Percentiles rank a stretch among this genome's conserved stretches.
Conservation (phyloP, 2,888 invertebrate species). For the Drosophila fungiperda region DNA sequence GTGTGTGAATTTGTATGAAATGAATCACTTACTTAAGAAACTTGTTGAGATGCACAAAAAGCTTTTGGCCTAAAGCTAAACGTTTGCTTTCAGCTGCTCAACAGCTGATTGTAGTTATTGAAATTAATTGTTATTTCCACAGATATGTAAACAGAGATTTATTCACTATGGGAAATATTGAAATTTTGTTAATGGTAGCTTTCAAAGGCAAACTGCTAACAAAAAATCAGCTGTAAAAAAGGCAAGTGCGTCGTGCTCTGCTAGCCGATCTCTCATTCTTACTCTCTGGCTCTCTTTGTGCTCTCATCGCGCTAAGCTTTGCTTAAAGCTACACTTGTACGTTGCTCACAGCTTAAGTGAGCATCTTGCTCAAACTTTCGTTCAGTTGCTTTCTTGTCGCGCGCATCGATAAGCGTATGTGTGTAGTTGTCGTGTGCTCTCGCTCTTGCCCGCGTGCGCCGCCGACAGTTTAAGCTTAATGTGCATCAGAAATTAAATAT, state of each 20-base stretch:
- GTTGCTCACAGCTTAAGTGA: constrained; percentile 43
- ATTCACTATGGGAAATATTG: background rate
- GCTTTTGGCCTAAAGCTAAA: constrained; percentile 42
- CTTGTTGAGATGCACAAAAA: constrained; percentile 16
- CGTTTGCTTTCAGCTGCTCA: constrained; percentile 54
- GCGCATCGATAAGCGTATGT: constrained; percentile 52
- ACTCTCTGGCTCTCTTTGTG: constrained; percentile 9
- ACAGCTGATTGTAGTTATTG: constrained; percentile 26
- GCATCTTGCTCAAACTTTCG: constrained; percentile 41
- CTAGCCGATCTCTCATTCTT: constrained; percentile 12
- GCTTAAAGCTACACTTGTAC: constrained; percentile 65
- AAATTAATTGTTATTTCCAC: background rate
- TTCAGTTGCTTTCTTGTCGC: constrained; percentile 64
- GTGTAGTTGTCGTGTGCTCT: constrained; percentile 46
- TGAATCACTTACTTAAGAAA: constrained; percentile 29
- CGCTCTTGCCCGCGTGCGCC: constrained; percentile 27
- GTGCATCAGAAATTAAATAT: constrained; percentile 43
- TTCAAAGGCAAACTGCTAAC: background rate
- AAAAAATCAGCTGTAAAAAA: constrained; percentile 45
- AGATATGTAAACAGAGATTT: background rate
- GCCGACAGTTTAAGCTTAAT: constrained; percentile 6
- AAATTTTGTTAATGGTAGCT: background rate
- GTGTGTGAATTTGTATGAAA: constrained; percentile 6
- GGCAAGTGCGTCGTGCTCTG: constrained; percentile 15
- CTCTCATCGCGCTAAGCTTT: constrained; percentile 47